Percentiles rank a stretch among this genome's conserved stretches.
Evolutionary conservation across 2,888 invertebrate genomes (phyloP).

Genomic region (Dryadula phaetusa): DNA sequence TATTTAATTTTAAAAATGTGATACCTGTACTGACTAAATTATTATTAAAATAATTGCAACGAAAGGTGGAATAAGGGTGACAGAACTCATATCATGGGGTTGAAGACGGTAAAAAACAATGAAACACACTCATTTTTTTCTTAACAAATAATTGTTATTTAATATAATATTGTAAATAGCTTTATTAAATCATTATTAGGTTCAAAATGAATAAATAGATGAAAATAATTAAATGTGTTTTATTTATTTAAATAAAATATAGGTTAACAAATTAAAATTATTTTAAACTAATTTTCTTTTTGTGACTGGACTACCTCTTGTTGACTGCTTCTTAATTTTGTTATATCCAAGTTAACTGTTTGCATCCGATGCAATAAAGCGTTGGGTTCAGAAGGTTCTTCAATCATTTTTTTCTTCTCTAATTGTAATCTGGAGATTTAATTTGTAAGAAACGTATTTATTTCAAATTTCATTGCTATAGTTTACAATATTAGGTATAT

Average conservation of each 20-base stretch:
- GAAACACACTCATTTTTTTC: slow-evolving; percentile 36
- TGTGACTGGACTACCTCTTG: not conserved
- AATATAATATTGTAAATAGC: slow-evolving; percentile 62
- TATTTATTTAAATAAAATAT: not conserved
- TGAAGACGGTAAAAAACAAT: slow-evolving; percentile 40
- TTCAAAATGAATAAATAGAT: slow-evolving; percentile 51
- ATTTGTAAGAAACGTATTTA: not conserved
- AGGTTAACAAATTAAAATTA: not conserved
- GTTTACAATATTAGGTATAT: no score
- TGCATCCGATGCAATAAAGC: slow-evolving; percentile 50
- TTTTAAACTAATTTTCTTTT: no score
- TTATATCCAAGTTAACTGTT: slow-evolving; percentile 59
- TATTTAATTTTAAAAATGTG: slow-evolving; percentile 55
- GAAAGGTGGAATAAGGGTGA: slow-evolving; percentile 63
- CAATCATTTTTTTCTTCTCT: slow-evolving; percentile 42
- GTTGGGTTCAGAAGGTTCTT: slow-evolving; percentile 44
- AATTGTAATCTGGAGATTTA: slow-evolving; percentile 51
- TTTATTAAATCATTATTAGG: slow-evolving; percentile 29
- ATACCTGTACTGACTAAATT: slow-evolving; percentile 67
- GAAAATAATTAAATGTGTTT: slow-evolving; percentile 27
- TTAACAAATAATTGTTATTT: slow-evolving; percentile 52
- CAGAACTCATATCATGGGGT: slow-evolving; percentile 57
- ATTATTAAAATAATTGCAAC: slow-evolving; percentile 57
- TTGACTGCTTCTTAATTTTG: slow-evolving; percentile 56
- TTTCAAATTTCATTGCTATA: no score